Percentiles rank a stretch among this genome's conserved stretches.
Evolutionary conservation across 1,140 invertebrate genomes (phyloP).

Genomic region (Formica exsecta): DNA sequence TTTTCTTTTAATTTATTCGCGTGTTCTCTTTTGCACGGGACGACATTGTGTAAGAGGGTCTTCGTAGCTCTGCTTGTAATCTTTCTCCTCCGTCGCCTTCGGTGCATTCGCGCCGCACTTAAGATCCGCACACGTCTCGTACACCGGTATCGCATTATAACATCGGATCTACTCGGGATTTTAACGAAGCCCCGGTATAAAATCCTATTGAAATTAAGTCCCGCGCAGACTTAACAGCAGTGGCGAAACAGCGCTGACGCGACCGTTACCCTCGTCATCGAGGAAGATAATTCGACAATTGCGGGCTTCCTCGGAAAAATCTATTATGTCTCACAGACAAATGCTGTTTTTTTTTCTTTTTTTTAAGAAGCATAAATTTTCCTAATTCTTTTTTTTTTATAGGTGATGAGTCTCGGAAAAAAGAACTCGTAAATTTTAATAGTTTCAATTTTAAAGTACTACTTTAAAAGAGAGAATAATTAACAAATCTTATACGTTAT

Average conservation of each 20-base stretch:
- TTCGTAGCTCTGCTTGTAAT: slow-evolving; percentile 70
- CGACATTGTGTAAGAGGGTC: slow-evolving; percentile 69
- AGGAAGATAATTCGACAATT: slow-evolving; percentile 41
- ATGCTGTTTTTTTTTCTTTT: neutral
- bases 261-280: slow-evolving; percentile 10
- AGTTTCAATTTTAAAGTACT: slow-evolving; percentile 17
- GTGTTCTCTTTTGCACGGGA: slow-evolving; percentile 60
- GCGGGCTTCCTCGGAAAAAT: neutral
- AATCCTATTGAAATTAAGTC: slow-evolving; percentile 63
- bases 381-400: neutral
- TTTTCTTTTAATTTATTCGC: slow-evolving; percentile 51
- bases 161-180: slow-evolving; percentile 47
- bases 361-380: neutral
- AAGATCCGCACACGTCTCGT: slow-evolving; percentile 31
- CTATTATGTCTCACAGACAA: neutral
- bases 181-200: slow-evolving; percentile 42
- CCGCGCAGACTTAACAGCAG: slow-evolving; percentile 7
- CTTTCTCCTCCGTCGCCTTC: slow-evolving; percentile 64
- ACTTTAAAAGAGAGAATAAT: neutral
- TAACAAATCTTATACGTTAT: neutral
- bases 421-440: neutral
- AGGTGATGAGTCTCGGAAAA: too few species aligned
- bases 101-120: slow-evolving; percentile 72
- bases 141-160: slow-evolving; percentile 25
- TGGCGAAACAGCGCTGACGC: slow-evolving; percentile 18